Conservation (phyloP, 2,797 vertebrate genomes). For the Menidia menidia region DNA sequence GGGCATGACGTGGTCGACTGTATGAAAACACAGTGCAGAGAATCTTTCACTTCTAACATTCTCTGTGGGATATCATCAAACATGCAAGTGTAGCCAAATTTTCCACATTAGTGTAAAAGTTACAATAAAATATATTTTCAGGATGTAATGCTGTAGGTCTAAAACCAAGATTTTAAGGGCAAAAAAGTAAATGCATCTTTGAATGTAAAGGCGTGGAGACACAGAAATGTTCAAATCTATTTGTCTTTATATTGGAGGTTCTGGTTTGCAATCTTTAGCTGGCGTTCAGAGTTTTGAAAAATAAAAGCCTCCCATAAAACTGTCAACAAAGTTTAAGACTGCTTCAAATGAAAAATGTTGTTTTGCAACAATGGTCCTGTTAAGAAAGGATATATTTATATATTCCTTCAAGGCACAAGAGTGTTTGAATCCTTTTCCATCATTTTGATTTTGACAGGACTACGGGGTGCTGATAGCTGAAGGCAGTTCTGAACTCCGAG, state of each 20-base stretch:
- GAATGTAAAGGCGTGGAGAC: too few relatives aligned
- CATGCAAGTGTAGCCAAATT: too few relatives aligned
- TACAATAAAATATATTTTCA: too few relatives aligned
- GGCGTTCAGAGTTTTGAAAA: background rate
- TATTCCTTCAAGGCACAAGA: slow-evolving; percentile 22
- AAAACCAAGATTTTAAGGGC: background rate
- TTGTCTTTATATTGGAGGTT: background rate
- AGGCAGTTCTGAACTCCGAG: slow-evolving; percentile 59
- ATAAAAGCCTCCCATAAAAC: background rate
- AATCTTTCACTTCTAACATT: too few relatives aligned
- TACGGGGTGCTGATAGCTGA: slow-evolving; percentile 53
- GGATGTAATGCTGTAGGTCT: too few relatives aligned
- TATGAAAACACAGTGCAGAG: too few relatives aligned
- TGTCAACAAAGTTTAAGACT: background rate
- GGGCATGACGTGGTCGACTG: too few relatives aligned
- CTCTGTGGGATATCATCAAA: too few relatives aligned
- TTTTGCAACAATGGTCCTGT: background rate
- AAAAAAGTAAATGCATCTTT: background rate
- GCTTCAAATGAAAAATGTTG: background rate
- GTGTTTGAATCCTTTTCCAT: slow-evolving; percentile 30
- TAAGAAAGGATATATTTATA: background rate
- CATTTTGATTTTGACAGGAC: slow-evolving; percentile 54
- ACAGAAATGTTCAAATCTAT: background rate
- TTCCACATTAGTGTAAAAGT: too few relatives aligned
- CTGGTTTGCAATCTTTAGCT: background rate